phyloP scores from a whole-genome alignment of 2,888 invertebrate species.

The Spodoptera picta region DNA sequence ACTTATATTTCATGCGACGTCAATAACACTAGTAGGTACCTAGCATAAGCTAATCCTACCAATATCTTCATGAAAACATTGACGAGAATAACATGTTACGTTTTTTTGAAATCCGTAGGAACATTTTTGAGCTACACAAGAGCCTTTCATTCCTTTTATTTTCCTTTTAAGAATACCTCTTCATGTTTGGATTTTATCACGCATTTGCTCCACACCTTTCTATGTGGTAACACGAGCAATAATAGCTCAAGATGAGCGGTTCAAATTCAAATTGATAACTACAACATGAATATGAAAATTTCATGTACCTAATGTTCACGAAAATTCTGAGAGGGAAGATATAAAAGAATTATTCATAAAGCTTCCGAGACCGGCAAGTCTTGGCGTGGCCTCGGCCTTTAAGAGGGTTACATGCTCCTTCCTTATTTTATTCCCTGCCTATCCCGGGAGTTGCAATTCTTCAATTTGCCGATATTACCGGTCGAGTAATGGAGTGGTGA shows the following conservation, averaged over 20 bases:
- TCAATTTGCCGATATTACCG: conserved; percentile 37
- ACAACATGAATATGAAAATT: conserved; percentile 56
- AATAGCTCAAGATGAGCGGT: conserved; percentile 40
- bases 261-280: conserved; percentile 55
- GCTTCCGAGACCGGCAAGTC: conserved; percentile 55
- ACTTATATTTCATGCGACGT: too few relatives aligned
- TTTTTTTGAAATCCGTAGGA: too few relatives aligned
- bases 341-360: conserved; percentile 76
- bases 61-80: too few relatives aligned
- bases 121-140: too few relatives aligned
- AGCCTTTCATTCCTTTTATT: not conserved
- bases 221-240: conserved; percentile 23
- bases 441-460: conserved; percentile 28
- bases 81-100: too few relatives aligned
- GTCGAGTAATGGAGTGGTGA: conserved; percentile 16
- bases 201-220: conserved; percentile 15
- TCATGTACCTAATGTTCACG: conserved; percentile 57
- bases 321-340: conserved; percentile 54
- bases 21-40: too few relatives aligned
- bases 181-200: conserved; percentile 15
- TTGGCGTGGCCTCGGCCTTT: conserved; percentile 20
- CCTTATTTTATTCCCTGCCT: conserved; percentile 36
- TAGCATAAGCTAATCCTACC: too few relatives aligned
- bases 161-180: conserved; percentile 9
- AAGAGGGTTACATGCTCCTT: conserved; percentile 43